A percentile compares a stretch with the other conserved stretches of the same genome.
Evolutionary conservation across 2,797 vertebrate genomes (phyloP).

Genomic region (Monodelphis domestica): DNA sequence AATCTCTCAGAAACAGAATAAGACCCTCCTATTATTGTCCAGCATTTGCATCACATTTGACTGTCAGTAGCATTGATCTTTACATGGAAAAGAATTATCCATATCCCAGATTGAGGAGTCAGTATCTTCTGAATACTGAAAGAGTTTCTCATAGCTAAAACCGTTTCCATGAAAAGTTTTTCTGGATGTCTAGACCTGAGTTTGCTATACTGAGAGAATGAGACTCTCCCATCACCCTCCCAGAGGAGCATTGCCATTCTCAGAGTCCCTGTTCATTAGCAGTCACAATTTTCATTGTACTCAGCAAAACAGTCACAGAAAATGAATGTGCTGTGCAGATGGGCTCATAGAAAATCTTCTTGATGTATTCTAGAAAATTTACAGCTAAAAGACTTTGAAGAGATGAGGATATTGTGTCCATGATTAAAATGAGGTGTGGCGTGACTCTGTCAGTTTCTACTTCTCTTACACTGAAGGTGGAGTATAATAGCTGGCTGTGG

Average conservation of each 20-base stretch:
- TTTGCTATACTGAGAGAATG: constrained; percentile 47
- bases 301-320: constrained; percentile 79
- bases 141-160: constrained; percentile 23
- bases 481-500: constrained; percentile 36
- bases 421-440: constrained; percentile 76
- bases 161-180: constrained; percentile 40
- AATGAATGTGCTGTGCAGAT: constrained; percentile 76
- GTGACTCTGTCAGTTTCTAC: constrained; percentile 35
- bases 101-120: constrained; percentile 15
- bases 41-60: neutral
- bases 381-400: constrained; percentile 78
- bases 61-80: constrained; percentile 13
- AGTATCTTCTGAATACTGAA: constrained; percentile 14
- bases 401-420: constrained; percentile 71
- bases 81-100: constrained; percentile 32
- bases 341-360: constrained; percentile 78
- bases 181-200: neutral
- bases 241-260: constrained; percentile 19
- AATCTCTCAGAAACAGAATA: neutral
- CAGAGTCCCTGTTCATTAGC: constrained; percentile 61
- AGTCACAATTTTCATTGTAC: constrained; percentile 77
- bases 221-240: constrained; percentile 2
- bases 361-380: constrained; percentile 77
- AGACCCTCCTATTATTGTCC: neutral
- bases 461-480: constrained; percentile 11